A percentile compares a stretch with the other conserved stretches of the same genome.
These are phyloP conservation scores for Ecliptopera silaceata DNA, from an alignment of 2,888 invertebrate genomes.

Conservation along the genomic window DNA sequence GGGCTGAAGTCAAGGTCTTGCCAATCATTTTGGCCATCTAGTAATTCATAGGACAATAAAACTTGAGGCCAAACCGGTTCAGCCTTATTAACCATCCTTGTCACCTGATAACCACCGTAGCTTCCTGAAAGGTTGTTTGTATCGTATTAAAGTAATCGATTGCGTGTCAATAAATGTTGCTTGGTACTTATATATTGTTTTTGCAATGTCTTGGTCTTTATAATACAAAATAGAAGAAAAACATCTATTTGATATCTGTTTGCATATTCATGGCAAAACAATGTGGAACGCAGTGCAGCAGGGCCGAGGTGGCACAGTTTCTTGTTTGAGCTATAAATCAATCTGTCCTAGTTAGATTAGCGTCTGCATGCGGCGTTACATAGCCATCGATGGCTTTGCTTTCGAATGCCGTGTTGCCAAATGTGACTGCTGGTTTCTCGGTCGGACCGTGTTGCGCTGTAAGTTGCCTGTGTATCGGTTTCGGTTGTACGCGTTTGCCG, in stretches of 20 bases:
- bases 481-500: slow-evolving; percentile 41
- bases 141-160: slow-evolving; percentile 22
- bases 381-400: slow-evolving; percentile 65
- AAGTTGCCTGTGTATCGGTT: slow-evolving; percentile 43
- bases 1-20: slow-evolving; percentile 76
- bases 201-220: slow-evolving; percentile 23
- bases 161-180: slow-evolving; percentile 19
- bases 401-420: slow-evolving; percentile 71
- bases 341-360: slow-evolving; percentile 77
- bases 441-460: slow-evolving; percentile 42
- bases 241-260: slow-evolving; percentile 49
- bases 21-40: slow-evolving; percentile 77
- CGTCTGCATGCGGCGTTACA: slow-evolving; percentile 61
- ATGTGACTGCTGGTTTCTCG: slow-evolving; percentile 57
- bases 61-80: slow-evolving; percentile 63
- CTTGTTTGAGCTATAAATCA: slow-evolving; percentile 77
- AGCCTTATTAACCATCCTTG: slow-evolving; percentile 55
- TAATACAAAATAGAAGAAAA: slow-evolving; percentile 33
- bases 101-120: slow-evolving; percentile 27
- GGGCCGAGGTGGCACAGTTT: slow-evolving; percentile 79
- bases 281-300: slow-evolving; percentile 68
- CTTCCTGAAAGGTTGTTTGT: slow-evolving; percentile 34
- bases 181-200: slow-evolving; percentile 5
- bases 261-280: slow-evolving; percentile 74
- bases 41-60: slow-evolving; percentile 75